A percentile compares a stretch with the other conserved stretches of the same genome.
Evolutionary conservation across 2,113 vertebrate species (phyloP).

Genomic region (Sinocyclocheilus rhinocerous): DNA sequence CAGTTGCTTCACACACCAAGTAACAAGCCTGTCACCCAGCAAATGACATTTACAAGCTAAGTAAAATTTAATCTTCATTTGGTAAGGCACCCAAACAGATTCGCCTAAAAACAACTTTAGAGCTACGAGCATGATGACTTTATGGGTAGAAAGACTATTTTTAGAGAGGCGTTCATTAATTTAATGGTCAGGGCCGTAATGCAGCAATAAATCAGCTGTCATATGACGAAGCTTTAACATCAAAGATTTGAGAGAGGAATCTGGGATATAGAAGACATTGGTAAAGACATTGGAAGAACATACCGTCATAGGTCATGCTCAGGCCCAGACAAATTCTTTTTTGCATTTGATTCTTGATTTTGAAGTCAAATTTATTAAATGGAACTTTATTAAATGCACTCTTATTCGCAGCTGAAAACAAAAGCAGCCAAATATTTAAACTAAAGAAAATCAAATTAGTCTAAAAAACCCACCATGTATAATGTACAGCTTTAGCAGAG

Average conservation of each 20-base stretch:
- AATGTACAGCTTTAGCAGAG: not conserved
- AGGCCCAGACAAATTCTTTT: not conserved
- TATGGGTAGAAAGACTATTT: conserved; percentile 72
- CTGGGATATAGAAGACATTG: not conserved
- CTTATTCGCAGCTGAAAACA: too few species aligned
- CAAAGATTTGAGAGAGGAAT: not conserved
- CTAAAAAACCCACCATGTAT: not conserved
- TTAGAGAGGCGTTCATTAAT: conserved; percentile 64
- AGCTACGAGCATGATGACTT: conserved; percentile 64
- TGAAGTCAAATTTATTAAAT: too few species aligned
- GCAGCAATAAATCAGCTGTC: conserved; percentile 45
- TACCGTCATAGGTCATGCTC: not conserved
- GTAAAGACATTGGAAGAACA: not conserved
- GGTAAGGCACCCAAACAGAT: conserved; percentile 65
- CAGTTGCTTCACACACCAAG: conserved; percentile 8
- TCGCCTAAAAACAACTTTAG: conserved; percentile 67
- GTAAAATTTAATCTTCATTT: conserved; percentile 65
- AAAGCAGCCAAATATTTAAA: too few species aligned
- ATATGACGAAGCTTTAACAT: not conserved
- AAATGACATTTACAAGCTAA: conserved; percentile 61
- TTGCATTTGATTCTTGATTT: not conserved
- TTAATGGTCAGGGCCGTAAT: conserved; percentile 49
- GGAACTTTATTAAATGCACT: too few species aligned
- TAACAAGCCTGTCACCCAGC: conserved; percentile 49
- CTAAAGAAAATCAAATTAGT: not conserved